phyloP scores from a whole-genome alignment of 2,797 vertebrate genomes.

The Hafferia zeledoni region DNA sequence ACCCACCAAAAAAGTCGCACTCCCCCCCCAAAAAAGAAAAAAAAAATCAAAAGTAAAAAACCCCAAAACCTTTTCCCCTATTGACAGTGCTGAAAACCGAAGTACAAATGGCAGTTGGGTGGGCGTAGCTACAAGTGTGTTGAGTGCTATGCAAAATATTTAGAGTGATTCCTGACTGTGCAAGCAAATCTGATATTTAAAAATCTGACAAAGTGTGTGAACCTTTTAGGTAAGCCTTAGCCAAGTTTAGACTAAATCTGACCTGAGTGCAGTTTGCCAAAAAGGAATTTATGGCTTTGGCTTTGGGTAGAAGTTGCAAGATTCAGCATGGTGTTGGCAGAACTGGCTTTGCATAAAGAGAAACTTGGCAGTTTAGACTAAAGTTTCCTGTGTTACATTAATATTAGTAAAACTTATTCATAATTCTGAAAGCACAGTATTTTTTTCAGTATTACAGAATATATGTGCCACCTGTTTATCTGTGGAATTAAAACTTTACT shows the following conservation, averaged over 20 bases:
- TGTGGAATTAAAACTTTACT: neutral
- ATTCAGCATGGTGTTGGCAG: neutral
- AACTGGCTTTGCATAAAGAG: neutral
- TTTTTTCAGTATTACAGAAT: neutral
- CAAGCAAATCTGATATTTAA: slow-evolving; percentile 5
- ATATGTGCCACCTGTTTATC: neutral
- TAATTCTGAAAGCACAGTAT: neutral
- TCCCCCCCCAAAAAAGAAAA: too few relatives aligned
- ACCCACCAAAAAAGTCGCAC: too few relatives aligned
- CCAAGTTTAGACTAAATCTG: slow-evolving; percentile 21
- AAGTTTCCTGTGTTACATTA: neutral
- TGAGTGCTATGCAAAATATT: slow-evolving; percentile 2
- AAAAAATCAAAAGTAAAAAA: neutral
- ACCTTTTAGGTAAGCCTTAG: neutral
- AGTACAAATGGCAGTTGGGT: neutral
- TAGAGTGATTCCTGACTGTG: neutral
- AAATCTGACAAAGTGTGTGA: slow-evolving; percentile 1
- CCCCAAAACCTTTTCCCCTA: neutral
- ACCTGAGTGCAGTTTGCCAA: neutral
- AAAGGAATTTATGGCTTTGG: slow-evolving; percentile 36
- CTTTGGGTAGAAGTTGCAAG: neutral
- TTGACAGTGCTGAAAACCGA: neutral
- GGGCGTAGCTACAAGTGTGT: neutral
- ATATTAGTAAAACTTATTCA: neutral
- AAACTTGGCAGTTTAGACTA: neutral